These are phyloP conservation scores for Ispidina lecontei DNA, from an alignment of 2,797 vertebrate species.

Conservation along the genomic window DNA sequence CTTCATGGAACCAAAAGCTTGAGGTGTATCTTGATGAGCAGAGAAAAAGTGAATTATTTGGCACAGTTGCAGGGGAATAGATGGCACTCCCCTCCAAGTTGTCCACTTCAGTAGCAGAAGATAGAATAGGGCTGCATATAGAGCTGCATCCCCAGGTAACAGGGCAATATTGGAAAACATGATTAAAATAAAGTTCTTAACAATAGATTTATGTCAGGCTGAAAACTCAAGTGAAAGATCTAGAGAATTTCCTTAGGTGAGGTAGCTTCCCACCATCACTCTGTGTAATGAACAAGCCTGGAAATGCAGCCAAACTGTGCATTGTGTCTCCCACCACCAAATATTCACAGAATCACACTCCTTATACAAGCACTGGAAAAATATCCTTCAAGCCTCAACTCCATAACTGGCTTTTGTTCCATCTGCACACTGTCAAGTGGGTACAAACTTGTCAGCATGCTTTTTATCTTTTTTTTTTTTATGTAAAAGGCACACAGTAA, in stretches of 20 bases:
- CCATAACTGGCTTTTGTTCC: background rate
- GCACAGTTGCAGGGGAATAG: background rate
- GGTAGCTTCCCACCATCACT: background rate
- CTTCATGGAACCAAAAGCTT: background rate
- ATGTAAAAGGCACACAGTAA: background rate
- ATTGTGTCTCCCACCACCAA: background rate
- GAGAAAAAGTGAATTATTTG: background rate
- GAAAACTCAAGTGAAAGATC: background rate
- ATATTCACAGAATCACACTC: background rate
- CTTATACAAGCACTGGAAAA: background rate
- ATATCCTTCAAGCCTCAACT: background rate
- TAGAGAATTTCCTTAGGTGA: background rate
- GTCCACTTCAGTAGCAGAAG: background rate
- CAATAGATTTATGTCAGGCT: background rate
- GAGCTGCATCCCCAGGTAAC: background rate
- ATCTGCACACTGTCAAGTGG: background rate
- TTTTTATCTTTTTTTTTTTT: background rate
- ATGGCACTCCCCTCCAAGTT: fast-evolving
- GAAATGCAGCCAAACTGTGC: background rate
- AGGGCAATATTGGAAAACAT: background rate
- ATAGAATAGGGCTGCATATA: background rate
- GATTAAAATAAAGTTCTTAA: background rate
- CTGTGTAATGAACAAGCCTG: background rate
- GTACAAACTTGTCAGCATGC: background rate
- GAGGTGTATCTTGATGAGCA: background rate